phyloP scores from a whole-genome alignment of 1,140 invertebrate genomes.

The Ostrea denselamellosa region DNA sequence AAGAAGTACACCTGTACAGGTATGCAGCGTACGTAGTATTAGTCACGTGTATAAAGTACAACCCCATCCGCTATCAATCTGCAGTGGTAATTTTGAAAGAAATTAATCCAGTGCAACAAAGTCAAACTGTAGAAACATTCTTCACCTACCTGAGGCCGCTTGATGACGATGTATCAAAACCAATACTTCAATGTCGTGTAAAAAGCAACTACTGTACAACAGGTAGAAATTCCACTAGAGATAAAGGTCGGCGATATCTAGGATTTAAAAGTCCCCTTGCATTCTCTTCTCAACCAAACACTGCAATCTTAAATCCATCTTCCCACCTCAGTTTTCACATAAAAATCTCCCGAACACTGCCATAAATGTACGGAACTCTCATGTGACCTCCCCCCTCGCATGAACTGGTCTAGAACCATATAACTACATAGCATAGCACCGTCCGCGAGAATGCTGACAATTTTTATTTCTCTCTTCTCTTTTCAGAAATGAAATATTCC shows the following conservation, averaged over 20 bases:
- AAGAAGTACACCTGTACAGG: not conserved
- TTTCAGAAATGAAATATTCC: not conserved
- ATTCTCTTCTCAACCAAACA: slow-evolving; percentile 27
- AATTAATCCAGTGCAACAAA: slow-evolving; percentile 17
- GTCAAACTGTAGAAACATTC: not conserved
- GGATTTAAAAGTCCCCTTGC: slow-evolving; percentile 24
- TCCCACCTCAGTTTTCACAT: slow-evolving; percentile 24
- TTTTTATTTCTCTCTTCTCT: not conserved
- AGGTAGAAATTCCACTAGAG: slow-evolving; percentile 11
- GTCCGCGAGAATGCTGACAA: slow-evolving; percentile 5
- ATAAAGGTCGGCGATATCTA: not conserved
- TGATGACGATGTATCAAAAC: slow-evolving; percentile 9
- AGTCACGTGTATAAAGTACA: not conserved
- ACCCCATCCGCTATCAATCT: not conserved
- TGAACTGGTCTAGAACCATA: not conserved
- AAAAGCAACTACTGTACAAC: not conserved
- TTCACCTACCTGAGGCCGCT: slow-evolving; percentile 9
- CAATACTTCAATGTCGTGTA: not conserved
- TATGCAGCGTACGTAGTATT: not conserved
- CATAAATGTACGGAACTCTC: not conserved
- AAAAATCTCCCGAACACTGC: slow-evolving; percentile 5
- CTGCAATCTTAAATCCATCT: slow-evolving; percentile 37
- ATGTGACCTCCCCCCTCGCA: not conserved
- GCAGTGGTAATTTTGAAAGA: not conserved
- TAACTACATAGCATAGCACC: not conserved